Percentiles rank a stretch among this genome's conserved stretches.
Evolutionary conservation across 2,797 vertebrate genomes (phyloP).

Genomic region (Pristis pectinata): DNA sequence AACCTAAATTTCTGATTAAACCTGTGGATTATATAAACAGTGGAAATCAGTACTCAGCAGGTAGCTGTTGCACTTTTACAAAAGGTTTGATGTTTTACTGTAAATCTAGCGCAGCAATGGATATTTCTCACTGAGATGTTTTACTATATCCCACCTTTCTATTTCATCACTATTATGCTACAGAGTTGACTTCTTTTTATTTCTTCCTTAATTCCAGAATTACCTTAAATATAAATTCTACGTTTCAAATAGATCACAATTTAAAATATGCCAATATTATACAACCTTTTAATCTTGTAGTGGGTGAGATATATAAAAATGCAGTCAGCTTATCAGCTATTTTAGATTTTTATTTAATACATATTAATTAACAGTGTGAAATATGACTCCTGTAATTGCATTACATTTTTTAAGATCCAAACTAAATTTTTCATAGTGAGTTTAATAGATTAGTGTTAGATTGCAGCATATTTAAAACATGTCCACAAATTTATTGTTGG

Average conservation of each 20-base stretch:
- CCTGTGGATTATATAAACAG: background rate
- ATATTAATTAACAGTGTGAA: conserved; percentile 19
- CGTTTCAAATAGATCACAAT: background rate
- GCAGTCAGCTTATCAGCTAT: background rate
- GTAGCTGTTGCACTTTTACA: background rate
- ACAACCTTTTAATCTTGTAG: too few relatives aligned
- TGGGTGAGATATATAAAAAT: background rate
- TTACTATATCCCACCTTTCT: too few relatives aligned
- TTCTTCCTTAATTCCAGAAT: background rate
- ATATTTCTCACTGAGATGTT: too few relatives aligned
- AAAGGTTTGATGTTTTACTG: background rate
- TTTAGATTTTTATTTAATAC: background rate
- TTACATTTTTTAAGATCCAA: conserved; percentile 3
- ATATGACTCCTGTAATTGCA: background rate
- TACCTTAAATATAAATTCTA: background rate
- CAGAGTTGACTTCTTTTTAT: background rate
- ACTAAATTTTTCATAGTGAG: conserved; percentile 12
- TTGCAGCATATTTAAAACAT: background rate
- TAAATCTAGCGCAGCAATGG: background rate
- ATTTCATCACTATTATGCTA: background rate
- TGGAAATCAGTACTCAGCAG: background rate
- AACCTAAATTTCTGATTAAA: background rate
- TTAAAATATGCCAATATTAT: background rate
- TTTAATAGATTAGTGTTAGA: conserved; percentile 13
- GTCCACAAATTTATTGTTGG: background rate